A percentile compares a stretch with the other conserved stretches of the same genome.
Evolutionary conservation across 2,113 vertebrate species (phyloP).

Genomic region (Uria lomvia): DNA sequence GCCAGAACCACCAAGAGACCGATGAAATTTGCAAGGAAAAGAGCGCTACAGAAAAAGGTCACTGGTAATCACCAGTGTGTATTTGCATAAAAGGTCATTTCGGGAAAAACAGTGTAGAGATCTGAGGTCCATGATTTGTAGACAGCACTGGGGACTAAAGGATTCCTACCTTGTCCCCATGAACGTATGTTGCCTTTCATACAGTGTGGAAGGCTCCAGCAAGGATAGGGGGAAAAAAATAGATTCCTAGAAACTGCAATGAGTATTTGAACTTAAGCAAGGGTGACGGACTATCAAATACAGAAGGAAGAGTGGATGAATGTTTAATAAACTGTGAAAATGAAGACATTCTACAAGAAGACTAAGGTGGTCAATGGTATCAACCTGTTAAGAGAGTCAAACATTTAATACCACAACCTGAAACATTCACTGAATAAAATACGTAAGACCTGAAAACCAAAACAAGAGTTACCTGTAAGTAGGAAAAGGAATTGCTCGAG

Average conservation of each 20-base stretch:
- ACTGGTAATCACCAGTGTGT: not conserved
- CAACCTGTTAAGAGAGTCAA: not conserved
- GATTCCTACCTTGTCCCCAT: not conserved
- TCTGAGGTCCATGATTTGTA: not conserved
- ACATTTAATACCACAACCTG: not conserved
- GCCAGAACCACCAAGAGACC: not conserved
- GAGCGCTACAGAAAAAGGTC: not conserved
- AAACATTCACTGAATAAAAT: not conserved
- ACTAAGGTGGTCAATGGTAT: not conserved
- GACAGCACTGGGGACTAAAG: not conserved
- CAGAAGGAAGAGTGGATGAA: not conserved
- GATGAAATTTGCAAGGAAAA: not conserved
- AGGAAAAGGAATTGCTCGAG: conserved; percentile 85
- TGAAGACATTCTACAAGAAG: not conserved
- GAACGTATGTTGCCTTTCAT: not conserved
- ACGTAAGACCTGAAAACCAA: not conserved
- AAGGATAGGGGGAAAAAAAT: not conserved
- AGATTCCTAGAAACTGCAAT: not conserved
- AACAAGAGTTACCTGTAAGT: conserved; percentile 84
- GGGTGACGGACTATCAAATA: not conserved
- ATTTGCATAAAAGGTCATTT: not conserved
- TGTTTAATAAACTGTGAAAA: not conserved
- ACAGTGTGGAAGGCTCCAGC: not conserved
- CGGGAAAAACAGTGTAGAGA: not conserved
- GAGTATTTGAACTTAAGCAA: not conserved